phyloP scores from a whole-genome alignment of 1,140 invertebrate genomes.

The Papilio polyxenes region DNA sequence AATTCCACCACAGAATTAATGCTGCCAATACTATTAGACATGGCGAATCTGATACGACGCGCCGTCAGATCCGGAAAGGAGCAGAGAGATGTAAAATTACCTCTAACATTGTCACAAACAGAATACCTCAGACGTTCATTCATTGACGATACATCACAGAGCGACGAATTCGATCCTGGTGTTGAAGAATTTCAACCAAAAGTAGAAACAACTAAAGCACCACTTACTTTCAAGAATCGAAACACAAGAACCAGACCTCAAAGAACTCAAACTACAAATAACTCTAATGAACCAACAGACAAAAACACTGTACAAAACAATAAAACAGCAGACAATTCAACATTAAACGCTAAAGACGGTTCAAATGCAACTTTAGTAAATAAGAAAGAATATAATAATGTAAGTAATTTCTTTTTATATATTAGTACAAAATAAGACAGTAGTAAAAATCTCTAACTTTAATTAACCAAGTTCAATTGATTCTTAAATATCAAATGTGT shows the following conservation, averaged over 20 bases:
- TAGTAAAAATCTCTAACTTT: neutral
- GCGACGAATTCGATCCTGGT: slow-evolving; percentile 55
- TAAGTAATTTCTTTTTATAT: slow-evolving; percentile 49
- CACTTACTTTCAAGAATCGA: slow-evolving; percentile 50
- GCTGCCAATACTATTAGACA: slow-evolving; percentile 84
- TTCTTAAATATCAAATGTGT: neutral
- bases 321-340: slow-evolving; percentile 48
- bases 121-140: slow-evolving; percentile 72
- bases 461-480: slow-evolving; percentile 25
- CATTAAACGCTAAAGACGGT: slow-evolving; percentile 45
- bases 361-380: slow-evolving; percentile 41
- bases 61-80: slow-evolving; percentile 70
- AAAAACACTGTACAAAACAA: slow-evolving; percentile 49
- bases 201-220: slow-evolving; percentile 47
- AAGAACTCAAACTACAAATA: slow-evolving; percentile 48
- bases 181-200: slow-evolving; percentile 48
- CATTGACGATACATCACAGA: slow-evolving; percentile 55
- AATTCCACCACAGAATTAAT: slow-evolving; percentile 81
- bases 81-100: slow-evolving; percentile 57
- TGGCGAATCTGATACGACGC: slow-evolving; percentile 82
- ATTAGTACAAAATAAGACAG: too few species aligned
- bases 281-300: slow-evolving; percentile 46
- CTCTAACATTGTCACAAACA: slow-evolving; percentile 58
- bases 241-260: slow-evolving; percentile 54
- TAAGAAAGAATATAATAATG: slow-evolving; percentile 46